A percentile compares a stretch with the other conserved stretches of the same genome.
phyloP scores from a whole-genome alignment of 2,113 vertebrate genomes.

The Megaceryle maxima region DNA sequence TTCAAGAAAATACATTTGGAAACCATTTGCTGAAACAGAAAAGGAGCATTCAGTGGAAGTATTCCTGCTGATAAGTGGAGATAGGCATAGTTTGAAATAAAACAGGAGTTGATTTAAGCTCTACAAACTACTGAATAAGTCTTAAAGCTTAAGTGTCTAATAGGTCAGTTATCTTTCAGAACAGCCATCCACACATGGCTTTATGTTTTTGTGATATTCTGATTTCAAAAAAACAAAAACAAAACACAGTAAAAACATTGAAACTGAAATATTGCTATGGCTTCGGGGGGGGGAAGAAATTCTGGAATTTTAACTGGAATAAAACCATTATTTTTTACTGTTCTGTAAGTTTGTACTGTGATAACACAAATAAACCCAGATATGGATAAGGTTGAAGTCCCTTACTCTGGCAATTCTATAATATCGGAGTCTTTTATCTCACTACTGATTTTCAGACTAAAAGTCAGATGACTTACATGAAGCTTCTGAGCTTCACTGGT shows the following conservation, averaged over 20 bases:
- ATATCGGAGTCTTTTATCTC: not conserved
- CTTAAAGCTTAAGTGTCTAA: not conserved
- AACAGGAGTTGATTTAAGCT: not conserved
- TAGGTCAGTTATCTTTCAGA: not conserved
- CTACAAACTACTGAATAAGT: not conserved
- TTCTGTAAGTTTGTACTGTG: not conserved
- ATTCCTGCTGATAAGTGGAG: not conserved
- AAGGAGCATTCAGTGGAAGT: not conserved
- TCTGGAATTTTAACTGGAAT: not conserved
- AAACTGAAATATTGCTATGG: not conserved
- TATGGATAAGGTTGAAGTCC: not conserved
- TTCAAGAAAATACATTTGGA: conserved; percentile 14
- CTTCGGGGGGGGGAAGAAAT: too few relatives aligned
- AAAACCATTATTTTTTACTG: not conserved
- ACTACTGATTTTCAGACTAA: not conserved
- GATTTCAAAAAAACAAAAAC: not conserved
- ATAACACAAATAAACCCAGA: not conserved
- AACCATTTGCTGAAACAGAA: not conserved
- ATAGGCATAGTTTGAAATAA: not conserved
- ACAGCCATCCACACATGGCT: not conserved
- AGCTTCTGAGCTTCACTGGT: not conserved
- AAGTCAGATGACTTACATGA: not conserved
- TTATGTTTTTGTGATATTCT: not conserved
- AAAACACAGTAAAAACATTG: not conserved
- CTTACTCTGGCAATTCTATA: not conserved